These are phyloP conservation scores for Caranx melampygus DNA, from an alignment of 2,113 vertebrate genomes.

Conservation along the genomic window DNA sequence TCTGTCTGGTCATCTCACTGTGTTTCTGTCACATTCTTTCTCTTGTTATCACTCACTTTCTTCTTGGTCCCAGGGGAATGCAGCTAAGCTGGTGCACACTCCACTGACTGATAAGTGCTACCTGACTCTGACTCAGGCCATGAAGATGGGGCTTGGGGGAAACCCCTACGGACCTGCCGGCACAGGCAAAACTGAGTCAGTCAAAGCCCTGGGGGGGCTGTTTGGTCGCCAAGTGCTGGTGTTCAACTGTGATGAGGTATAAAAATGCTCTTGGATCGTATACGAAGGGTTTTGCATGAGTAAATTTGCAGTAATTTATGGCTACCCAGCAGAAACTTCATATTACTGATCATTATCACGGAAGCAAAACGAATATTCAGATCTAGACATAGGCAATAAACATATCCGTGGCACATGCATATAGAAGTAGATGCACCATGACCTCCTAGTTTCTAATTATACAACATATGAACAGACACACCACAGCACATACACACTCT, in stretches of 20 bases:
- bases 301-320: neutral
- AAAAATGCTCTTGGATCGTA: neutral
- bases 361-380: neutral
- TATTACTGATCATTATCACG: neutral
- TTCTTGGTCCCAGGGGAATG: conserved; percentile 88
- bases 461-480: neutral
- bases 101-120: conserved; percentile 98
- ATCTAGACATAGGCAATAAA: neutral
- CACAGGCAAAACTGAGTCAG: conserved; percentile 98
- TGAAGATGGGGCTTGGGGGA: conserved; percentile 97
- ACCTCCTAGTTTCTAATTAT: neutral
- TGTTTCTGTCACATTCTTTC: conserved; percentile 6
- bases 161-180: conserved; percentile 98
- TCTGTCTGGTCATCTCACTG: conserved; percentile 8
- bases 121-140: conserved; percentile 96
- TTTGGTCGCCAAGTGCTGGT: conserved; percentile 97
- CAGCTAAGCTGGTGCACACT: conserved; percentile 95
- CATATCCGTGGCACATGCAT: neutral
- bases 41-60: conserved; percentile 33
- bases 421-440: neutral
- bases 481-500: neutral
- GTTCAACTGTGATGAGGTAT: conserved; percentile 99
- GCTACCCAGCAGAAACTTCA: no score
- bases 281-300: neutral
- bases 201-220: conserved; percentile 95